These are phyloP conservation scores for Tetanocera ferruginea DNA, from an alignment of 2,888 invertebrate species.

Conservation along the genomic window DNA sequence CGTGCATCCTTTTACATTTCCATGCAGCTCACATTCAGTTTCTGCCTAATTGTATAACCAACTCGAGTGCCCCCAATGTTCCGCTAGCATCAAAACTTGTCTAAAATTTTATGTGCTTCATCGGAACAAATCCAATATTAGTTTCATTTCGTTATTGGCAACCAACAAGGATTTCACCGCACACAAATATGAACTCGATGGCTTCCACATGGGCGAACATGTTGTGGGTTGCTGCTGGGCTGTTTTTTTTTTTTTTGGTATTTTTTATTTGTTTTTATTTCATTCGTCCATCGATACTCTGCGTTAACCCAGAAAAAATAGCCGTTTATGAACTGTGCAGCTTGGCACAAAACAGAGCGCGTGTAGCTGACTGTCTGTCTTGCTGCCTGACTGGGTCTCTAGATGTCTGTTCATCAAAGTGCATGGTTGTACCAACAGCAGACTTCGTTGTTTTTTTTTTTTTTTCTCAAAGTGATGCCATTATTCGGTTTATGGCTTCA, in stretches of 20 bases:
- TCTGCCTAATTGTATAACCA: background rate
- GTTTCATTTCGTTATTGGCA: constrained; percentile 24
- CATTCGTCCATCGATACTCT: background rate
- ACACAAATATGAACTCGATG: constrained; percentile 19
- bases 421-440: background rate
- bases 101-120: constrained; percentile 28
- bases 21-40: background rate
- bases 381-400: background rate
- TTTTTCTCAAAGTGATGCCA: constrained; percentile 51
- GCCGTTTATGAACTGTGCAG: constrained; percentile 34
- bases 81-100: background rate
- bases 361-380: constrained; percentile 25
- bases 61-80: background rate
- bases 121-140: constrained; percentile 30
- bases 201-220: constrained; percentile 14
- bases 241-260: background rate
- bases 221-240: background rate
- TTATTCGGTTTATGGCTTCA: constrained; percentile 53
- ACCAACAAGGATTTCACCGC: background rate
- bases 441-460: background rate
- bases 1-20: background rate
- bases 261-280: constrained; percentile 10
- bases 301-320: constrained; percentile 3
- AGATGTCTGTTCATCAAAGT: background rate
- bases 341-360: background rate